Conservation (phyloP, 2,797 vertebrate genomes). For the Threskiornis aethiopicus region DNA sequence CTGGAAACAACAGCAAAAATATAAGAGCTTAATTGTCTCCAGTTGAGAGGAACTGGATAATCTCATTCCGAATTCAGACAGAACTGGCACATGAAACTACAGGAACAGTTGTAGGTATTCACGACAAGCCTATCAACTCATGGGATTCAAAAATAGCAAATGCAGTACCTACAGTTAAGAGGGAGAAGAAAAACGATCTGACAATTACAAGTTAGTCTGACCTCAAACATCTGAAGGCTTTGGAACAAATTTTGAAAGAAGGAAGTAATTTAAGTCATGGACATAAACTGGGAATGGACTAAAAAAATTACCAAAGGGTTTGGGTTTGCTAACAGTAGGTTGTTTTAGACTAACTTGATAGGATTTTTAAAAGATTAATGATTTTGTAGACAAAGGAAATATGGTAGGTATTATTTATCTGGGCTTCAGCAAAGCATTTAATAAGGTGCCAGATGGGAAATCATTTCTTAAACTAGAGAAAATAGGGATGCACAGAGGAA, state of each 20-base stretch:
- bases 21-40: background rate
- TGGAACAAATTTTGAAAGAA: constrained; percentile 20
- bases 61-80: constrained; percentile 5
- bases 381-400: constrained; percentile 42
- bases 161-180: background rate
- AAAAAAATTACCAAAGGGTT: background rate
- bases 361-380: constrained; percentile 11
- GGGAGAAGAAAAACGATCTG: background rate
- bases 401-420: constrained; percentile 22
- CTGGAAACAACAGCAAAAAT: constrained; percentile 8
- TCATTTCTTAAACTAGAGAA: constrained; percentile 13
- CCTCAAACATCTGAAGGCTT: background rate
- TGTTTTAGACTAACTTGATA: constrained; percentile 6
- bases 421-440: constrained; percentile 46
- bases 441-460: constrained; percentile 24
- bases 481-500: background rate
- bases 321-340: background rate
- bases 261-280: background rate
- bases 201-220: background rate
- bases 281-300: background rate
- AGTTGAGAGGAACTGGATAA: background rate
- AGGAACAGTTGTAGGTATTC: background rate
- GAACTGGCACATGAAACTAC: background rate
- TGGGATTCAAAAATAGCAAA: background rate
- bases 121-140: background rate